Percentiles rank a stretch among this genome's conserved stretches.
Evolutionary conservation across 35 echinoderm and acorn worm species (phyloP).

Genomic region (Ophiothrix spiculata): DNA sequence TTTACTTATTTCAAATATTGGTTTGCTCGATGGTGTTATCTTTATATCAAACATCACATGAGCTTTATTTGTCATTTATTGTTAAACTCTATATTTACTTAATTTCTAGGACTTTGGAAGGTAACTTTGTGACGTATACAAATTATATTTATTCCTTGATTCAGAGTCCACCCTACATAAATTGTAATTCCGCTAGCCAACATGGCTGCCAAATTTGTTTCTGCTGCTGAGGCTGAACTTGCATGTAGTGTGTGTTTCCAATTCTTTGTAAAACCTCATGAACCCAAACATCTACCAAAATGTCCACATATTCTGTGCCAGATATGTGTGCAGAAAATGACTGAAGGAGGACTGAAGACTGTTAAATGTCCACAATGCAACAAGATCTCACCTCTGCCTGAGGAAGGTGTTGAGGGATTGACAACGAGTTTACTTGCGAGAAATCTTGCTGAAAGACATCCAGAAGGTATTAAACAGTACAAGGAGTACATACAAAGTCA

Average conservation of each 20-base stretch:
- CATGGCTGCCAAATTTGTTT: not conserved
- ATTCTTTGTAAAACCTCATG: not conserved
- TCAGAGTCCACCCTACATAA: too few species aligned
- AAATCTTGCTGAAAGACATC: not conserved
- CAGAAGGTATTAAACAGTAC: not conserved
- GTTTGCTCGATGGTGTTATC: too few species aligned
- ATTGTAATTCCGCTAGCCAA: too few species aligned
- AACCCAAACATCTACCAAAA: not conserved
- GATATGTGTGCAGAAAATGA: not conserved
- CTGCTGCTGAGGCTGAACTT: not conserved
- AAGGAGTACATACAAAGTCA: not conserved
- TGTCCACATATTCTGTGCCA: not conserved
- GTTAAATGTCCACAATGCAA: conserved; percentile 4
- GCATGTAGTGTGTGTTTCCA: not conserved
- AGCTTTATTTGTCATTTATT: too few species aligned
- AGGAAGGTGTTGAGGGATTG: not conserved
- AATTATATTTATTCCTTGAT: too few species aligned
- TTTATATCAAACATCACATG: too few species aligned
- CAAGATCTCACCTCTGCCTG: not conserved
- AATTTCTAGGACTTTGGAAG: too few species aligned
- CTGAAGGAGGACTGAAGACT: not conserved
- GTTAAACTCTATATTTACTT: too few species aligned
- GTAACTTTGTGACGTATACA: too few species aligned
- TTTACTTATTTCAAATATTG: too few species aligned
- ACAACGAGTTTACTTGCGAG: not conserved